A percentile compares a stretch with the other conserved stretches of the same genome.
Evolutionary conservation across 2,113 vertebrate species (phyloP).

Genomic region (Ceyx cyanopectus): DNA sequence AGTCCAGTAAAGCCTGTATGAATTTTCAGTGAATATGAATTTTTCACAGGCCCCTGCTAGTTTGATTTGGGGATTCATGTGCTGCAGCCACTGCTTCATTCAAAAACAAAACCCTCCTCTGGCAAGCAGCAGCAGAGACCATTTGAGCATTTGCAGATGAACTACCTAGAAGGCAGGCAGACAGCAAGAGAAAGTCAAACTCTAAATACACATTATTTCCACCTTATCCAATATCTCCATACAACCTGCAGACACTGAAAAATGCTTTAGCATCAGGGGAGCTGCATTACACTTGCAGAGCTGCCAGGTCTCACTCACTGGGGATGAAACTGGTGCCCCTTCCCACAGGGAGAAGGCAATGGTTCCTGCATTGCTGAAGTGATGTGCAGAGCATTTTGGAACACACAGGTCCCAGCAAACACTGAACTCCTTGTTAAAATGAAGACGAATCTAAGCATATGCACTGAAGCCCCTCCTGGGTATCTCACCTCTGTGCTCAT

Average conservation of each 20-base stretch:
- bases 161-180: background rate
- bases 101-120: background rate
- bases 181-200: background rate
- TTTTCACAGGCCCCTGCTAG: background rate
- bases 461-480: background rate
- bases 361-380: background rate
- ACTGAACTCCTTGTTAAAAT: background rate
- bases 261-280: background rate
- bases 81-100: background rate
- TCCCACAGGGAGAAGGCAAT: background rate
- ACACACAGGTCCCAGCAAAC: background rate
- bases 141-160: background rate
- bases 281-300: background rate
- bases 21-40: background rate
- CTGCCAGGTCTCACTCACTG: background rate
- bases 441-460: background rate
- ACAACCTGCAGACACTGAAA: background rate
- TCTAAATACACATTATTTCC: background rate
- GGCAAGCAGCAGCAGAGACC: background rate
- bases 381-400: rapidly evolving
- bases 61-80: background rate
- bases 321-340: background rate
- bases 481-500: background rate
- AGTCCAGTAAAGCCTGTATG: background rate
- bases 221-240: background rate